Base-by-base conservation (phyloP, 1,140 invertebrate genomes). In the Probaryconus sp. region DNA sequence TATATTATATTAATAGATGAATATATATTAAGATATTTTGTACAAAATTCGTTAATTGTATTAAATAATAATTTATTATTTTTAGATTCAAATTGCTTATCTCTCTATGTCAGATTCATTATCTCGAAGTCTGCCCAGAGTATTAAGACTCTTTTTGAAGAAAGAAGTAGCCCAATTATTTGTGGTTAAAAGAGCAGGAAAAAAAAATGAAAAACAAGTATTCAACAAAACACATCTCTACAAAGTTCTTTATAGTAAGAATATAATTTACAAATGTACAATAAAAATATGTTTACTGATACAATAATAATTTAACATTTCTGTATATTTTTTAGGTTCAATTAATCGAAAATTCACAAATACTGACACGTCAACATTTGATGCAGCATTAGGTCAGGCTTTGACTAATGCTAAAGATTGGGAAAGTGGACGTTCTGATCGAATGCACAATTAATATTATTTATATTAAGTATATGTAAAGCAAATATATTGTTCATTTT, bases 341-440 rank as follows among this genome's bases (percentile, higher is more conserved):
- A 10, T 40, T 11, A 20, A 16, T n/a, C 20, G 5, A 14, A 40
- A 40, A 20, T 21, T 10, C 18, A 5, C 13, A 17, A 17, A 6
- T 18, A 18, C 7, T 17, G 35, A 38, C 11, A 17, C n/a, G n/a
- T n/a, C n/a, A n/a, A n/a, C n/a, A n/a, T n/a, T 38, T 38, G 35
- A 38, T 17, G 16, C 35, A 17, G n/a, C 37, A 40, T 40, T 40
- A 40, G 37, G 37, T n/a, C 37, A 40, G 7, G 17, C 37, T 6
- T 9, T 40, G 17, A 40, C 37, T 10, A 20, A 40, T 21, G 14
- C 37, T 3, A 40, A 40, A 20, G 37, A 40, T 10, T 40, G 37
- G 37, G 13, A 40, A 2, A 14, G 17, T 4, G 17, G 37, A 20
- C 37, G 18, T 21, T 7, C 18, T 10, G 13, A 0, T 2, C 37